Percentiles rank a stretch among this genome's conserved stretches.
These are phyloP conservation scores for Lagopus muta DNA, from an alignment of 2,113 vertebrate genomes.

Conservation along the genomic window DNA sequence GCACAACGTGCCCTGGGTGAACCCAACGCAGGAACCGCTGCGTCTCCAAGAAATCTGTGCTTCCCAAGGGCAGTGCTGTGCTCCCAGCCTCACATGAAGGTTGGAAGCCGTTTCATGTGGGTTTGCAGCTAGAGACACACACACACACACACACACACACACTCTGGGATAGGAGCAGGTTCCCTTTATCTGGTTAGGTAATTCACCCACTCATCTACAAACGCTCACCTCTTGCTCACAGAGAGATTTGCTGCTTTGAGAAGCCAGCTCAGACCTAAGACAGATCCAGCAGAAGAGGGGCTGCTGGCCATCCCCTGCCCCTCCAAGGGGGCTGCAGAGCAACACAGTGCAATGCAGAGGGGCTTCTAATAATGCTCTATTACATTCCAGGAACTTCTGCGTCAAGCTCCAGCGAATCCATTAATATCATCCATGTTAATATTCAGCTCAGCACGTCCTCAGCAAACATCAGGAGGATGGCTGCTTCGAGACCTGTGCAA, in stretches of 20 bases:
- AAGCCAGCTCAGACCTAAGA: background rate
- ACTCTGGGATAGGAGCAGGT: background rate
- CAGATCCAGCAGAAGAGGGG: background rate
- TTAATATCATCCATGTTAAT: slow-evolving; percentile 12
- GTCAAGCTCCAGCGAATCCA: slow-evolving; percentile 21
- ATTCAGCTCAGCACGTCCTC: background rate
- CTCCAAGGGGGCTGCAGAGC: background rate
- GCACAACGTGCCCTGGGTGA: fast-evolving
- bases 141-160: background rate
- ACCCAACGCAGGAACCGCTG: background rate
- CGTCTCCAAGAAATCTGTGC: too few species aligned
- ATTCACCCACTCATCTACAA: slow-evolving; percentile 40
- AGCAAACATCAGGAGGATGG: background rate
- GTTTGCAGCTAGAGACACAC: background rate
- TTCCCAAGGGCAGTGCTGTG: background rate
- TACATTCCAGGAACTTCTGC: background rate
- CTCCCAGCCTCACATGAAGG: background rate
- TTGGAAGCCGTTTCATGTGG: background rate
- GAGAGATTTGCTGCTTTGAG: background rate
- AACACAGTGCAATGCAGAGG: fast-evolving
- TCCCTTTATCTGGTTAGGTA: slow-evolving; percentile 47
- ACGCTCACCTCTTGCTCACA: background rate
- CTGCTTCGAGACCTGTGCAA: background rate
- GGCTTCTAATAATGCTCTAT: background rate
- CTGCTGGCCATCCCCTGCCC: fast-evolving